Conservation (phyloP, 2,888 invertebrate genomes). For the Acronicta psi region DNA sequence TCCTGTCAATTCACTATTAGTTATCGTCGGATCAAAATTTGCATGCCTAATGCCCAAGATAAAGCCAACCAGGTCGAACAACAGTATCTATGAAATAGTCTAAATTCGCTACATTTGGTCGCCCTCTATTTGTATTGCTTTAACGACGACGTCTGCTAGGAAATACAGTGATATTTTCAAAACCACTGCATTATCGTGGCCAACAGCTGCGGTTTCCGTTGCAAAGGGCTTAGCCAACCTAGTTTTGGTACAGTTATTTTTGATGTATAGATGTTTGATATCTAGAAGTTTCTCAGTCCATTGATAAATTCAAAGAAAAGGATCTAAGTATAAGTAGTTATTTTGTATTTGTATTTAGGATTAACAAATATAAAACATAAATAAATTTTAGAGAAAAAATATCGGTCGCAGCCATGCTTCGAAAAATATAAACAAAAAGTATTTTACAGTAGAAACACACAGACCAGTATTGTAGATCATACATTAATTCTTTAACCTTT, state of each 20-base stretch:
- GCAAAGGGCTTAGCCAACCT: slow-evolving; percentile 33
- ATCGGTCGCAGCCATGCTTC: no score
- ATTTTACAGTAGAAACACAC: no score
- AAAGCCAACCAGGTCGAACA: neutral
- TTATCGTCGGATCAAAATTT: slow-evolving; percentile 8
- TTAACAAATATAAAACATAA: no score
- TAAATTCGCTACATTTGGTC: slow-evolving; percentile 3
- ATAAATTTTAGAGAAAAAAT: no score
- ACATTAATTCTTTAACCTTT: no score
- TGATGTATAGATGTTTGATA: neutral
- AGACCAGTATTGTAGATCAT: neutral
- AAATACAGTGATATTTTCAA: slow-evolving; percentile 32
- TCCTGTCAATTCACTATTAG: slow-evolving; percentile 10
- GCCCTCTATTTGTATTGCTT: slow-evolving; percentile 5
- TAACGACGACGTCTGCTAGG: slow-evolving; percentile 12
- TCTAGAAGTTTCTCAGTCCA: neutral
- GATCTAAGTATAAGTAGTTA: no score
- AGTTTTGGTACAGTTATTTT: slow-evolving; percentile 31
- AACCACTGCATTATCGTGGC: slow-evolving; percentile 32
- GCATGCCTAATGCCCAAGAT: neutral
- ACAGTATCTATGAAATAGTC: slow-evolving; percentile 2
- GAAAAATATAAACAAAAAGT: no score
- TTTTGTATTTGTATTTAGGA: no score
- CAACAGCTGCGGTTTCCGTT: slow-evolving; percentile 39
- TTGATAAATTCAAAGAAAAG: no score